Base-by-base conservation (phyloP, 2,888 invertebrate genomes). In the Ferrisia virgata region DNA sequence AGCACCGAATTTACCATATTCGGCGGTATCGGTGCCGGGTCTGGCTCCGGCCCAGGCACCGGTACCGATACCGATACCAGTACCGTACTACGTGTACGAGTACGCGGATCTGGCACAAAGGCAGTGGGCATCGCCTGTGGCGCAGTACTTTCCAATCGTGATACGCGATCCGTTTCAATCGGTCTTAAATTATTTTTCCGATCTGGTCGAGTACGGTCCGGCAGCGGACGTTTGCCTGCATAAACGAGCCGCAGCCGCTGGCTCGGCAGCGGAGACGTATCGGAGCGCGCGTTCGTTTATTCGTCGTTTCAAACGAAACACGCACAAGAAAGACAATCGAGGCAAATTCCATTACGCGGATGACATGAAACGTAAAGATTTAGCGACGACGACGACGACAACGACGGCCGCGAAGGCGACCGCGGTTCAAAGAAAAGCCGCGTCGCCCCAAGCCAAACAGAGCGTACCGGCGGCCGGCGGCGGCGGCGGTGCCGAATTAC, bases 191-290 rank as follows among this genome's bases (percentile, higher is more conserved):
- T 90, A 91, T 2, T 90, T 90, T 87, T 72, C 90, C 39, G 90
- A 90, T 85, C 89, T 92, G 86, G 87, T 92, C 72, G 91, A 92
- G 88, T 91, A 91, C 86, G 92, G 92, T 0, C 92, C 91, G 86
- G 89, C 87, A 79, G 91, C 91, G 53, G 91, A 92, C 86, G 89
- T 90, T 22, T 91, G 91, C 86, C 83, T 33, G 8, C 39, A 43
- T 25, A 39, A 22, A 31, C 72, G 36, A 76, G 69, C 9, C 31
- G 6, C 31, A 4, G 18, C 4, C 47, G 18, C 13, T 13, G 13
- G n/a, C n/a, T n/a, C 47, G 47, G 18, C 47, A 47, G 18, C 47
- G 47, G 13, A n/a, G 13, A 18, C 47, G 47, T 31, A 31, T n/a
- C 13, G 58, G 81, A 82, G 25, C 6, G 80, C 15, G 0, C 80